Evolutionary conservation across 2,888 invertebrate species (phyloP).

Genomic region (Malthinus seriepunctatus): DNA sequence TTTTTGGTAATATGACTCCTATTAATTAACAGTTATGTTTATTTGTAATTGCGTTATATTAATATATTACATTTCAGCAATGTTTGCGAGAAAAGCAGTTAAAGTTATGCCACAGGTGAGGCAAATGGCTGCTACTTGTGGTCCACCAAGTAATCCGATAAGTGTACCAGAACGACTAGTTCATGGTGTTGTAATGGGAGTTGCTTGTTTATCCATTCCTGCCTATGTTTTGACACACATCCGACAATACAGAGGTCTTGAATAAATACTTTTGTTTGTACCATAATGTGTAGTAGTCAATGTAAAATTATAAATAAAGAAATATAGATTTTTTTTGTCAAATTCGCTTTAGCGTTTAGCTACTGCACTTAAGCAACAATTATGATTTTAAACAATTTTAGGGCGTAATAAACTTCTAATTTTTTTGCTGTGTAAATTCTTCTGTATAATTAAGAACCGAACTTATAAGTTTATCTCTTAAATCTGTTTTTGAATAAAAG

Average conservation of each 20-base stretch:
- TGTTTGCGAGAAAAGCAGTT: conserved; percentile 21
- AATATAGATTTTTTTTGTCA: no score
- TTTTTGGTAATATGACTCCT: neutral
- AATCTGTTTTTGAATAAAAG: no score
- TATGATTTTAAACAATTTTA: neutral
- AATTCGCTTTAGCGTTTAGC: no score
- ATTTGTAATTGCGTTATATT: neutral
- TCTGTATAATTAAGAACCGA: no score
- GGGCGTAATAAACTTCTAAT: no score
- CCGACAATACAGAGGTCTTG: conserved; percentile 45
- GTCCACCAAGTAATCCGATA: conserved; percentile 16
- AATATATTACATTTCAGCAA: conserved; percentile 6
- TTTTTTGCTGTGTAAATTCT: no score
- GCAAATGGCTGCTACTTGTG: conserved; percentile 7
- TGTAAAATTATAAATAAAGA: neutral
- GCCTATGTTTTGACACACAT: conserved; percentile 49
- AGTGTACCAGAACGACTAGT: conserved; percentile 1
- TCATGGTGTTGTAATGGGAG: conserved; percentile 13
- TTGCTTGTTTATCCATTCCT: conserved; percentile 39
- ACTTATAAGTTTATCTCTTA: no score
- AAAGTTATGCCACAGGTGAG: conserved; percentile 15
- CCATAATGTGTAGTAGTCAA: neutral
- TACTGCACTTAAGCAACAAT: no score
- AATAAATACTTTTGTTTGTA: conserved; percentile 21
- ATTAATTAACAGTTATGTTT: neutral